phyloP scores from a whole-genome alignment of 1,140 invertebrate genomes.

The Hydropsyche tenuis region DNA sequence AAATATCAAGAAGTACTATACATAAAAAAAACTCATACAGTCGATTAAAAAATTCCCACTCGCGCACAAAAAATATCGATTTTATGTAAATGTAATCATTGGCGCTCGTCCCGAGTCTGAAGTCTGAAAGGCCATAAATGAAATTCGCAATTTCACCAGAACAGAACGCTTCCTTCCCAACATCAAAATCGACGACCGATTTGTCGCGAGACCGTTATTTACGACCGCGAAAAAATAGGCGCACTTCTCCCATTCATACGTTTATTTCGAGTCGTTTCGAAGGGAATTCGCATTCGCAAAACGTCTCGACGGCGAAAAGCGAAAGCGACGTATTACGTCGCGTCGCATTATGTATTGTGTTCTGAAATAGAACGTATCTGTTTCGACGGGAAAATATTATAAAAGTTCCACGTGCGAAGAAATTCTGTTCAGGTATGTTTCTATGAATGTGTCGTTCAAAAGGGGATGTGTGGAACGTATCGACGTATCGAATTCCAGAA shows the following conservation, averaged over 20 bases:
- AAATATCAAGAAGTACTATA: too few species aligned
- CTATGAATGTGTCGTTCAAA: too few species aligned
- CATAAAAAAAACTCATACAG: background rate
- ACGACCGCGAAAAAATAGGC: background rate
- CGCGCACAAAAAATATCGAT: background rate
- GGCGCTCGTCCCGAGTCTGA: background rate
- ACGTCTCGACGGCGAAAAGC: background rate
- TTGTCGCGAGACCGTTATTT: background rate
- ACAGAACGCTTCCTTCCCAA: background rate
- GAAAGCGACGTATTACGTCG: too few species aligned
- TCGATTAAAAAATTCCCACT: background rate
- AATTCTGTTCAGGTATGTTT: too few species aligned
- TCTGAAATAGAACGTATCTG: too few species aligned
- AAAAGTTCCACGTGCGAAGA: too few species aligned
- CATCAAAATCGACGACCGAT: constrained; percentile 4
- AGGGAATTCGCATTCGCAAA: background rate
- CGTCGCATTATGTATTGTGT: too few species aligned
- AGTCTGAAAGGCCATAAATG: background rate
- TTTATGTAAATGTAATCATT: constrained; percentile 19
- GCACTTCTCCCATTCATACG: background rate
- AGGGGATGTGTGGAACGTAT: too few species aligned
- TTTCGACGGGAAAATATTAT: too few species aligned
- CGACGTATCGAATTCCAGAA: too few species aligned
- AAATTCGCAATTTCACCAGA: constrained; percentile 1
- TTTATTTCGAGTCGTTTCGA: background rate